Evolutionary conservation across 2,113 vertebrate genomes (phyloP).

Genomic region (Sinocyclocheilus maitianheensis): DNA sequence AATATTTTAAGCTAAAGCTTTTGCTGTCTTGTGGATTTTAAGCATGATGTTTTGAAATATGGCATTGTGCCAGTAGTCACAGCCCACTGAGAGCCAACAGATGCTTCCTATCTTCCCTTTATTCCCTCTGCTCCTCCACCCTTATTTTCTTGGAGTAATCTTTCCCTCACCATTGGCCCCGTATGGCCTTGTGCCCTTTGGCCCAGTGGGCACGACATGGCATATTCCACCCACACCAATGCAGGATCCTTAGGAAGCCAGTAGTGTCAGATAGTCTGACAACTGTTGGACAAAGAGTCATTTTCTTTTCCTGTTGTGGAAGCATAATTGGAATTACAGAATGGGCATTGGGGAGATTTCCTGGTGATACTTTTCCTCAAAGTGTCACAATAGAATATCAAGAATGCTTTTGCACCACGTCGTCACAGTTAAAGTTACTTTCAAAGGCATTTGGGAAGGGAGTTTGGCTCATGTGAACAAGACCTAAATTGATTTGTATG

Average conservation of each 20-base stretch:
- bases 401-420: conserved; percentile 23
- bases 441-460: conserved; percentile 1
- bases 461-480: conserved; percentile 12
- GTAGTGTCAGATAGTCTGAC: conserved; percentile 16
- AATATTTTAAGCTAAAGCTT: background rate
- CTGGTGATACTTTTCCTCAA: conserved; percentile 7
- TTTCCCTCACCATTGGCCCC: conserved; percentile 11
- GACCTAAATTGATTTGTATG: background rate
- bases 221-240: conserved; percentile 15
- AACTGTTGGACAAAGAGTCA: conserved; percentile 41
- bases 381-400: conserved; percentile 2
- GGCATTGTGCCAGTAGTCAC: conserved; percentile 1
- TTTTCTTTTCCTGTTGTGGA: conserved; percentile 44
- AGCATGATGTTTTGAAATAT: conserved; percentile 30
- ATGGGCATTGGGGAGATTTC: conserved; percentile 19
- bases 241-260: conserved; percentile 44
- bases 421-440: background rate
- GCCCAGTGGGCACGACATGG: conserved; percentile 51
- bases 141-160: conserved; percentile 31
- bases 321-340: background rate
- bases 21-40: background rate
- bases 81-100: conserved; percentile 49
- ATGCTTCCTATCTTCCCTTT: conserved; percentile 45
- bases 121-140: conserved; percentile 31
- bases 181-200: conserved; percentile 39